Evolutionary conservation across 2,113 vertebrate genomes (phyloP).

Genomic region (Pterophyllum scalare): DNA sequence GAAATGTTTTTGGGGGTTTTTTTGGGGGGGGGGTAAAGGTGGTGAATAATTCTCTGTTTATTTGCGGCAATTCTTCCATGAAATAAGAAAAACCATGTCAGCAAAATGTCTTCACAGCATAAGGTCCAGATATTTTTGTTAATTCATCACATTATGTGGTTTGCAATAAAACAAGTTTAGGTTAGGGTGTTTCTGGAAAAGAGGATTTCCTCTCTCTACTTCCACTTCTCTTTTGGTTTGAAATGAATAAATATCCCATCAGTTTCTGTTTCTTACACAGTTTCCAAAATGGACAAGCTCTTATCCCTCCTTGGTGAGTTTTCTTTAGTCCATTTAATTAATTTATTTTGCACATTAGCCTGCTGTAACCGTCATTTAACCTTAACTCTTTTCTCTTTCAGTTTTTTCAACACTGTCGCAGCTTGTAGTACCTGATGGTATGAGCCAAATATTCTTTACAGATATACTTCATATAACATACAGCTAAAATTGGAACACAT

Average conservation of each 20-base stretch:
- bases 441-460: neutral
- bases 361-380: neutral
- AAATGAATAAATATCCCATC: neutral
- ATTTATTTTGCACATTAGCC: neutral
- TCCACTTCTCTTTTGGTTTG: conserved; percentile 55
- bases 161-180: neutral
- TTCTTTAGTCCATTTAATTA: neutral
- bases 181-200: neutral
- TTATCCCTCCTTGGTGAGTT: conserved; percentile 68
- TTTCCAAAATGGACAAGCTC: conserved; percentile 49
- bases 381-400: conserved; percentile 38
- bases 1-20: neutral
- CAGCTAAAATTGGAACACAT: neutral
- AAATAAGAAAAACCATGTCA: neutral
- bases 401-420: conserved; percentile 44
- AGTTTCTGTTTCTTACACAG: neutral
- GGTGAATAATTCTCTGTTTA: neutral
- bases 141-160: neutral
- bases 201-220: conserved; percentile 29
- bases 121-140: neutral
- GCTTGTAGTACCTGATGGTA: conserved; percentile 21
- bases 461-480: neutral
- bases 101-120: neutral
- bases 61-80: neutral
- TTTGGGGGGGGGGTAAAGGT: neutral